These are phyloP conservation scores for Bradypodion ventrale DNA, from an alignment of 2,797 vertebrate genomes.

Conservation along the genomic window DNA sequence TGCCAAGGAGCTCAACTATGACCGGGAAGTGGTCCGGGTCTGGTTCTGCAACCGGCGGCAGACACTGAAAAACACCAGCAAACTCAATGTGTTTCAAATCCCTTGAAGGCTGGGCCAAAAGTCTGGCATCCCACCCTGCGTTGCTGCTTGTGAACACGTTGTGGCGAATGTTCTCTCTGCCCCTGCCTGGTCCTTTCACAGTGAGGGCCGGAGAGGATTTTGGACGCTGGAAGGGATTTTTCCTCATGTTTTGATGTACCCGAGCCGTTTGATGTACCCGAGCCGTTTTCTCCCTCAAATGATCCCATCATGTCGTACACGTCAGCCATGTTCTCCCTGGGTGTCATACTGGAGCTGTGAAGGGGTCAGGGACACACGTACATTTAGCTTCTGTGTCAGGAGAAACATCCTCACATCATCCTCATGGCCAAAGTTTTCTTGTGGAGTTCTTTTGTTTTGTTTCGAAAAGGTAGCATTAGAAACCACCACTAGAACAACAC, in stretches of 20 bases:
- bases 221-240: not conserved
- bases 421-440: not conserved
- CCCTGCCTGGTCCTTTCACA: not conserved
- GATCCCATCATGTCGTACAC: slow-evolving; percentile 31
- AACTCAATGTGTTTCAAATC: slow-evolving; percentile 95
- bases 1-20: slow-evolving; percentile 95
- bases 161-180: slow-evolving; percentile 2
- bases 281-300: slow-evolving; percentile 23
- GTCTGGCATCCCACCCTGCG: not conserved
- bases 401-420: not conserved
- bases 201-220: not conserved
- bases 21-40: slow-evolving; percentile 93
- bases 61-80: slow-evolving; percentile 98
- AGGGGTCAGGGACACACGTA: slow-evolving; percentile 16
- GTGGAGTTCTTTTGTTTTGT: not conserved
- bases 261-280: slow-evolving; percentile 3
- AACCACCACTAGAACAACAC: not conserved
- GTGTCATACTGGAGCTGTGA: slow-evolving; percentile 11
- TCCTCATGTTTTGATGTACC: slow-evolving; percentile 1
- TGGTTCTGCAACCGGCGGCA: slow-evolving; percentile 99
- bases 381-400: slow-evolving; percentile 10
- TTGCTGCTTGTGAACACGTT: slow-evolving; percentile 49
- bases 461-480: slow-evolving; percentile 5
- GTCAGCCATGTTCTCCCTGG: slow-evolving; percentile 30
- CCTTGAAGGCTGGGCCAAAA: slow-evolving; percentile 68